These are phyloP conservation scores for Idaea biselata DNA, from an alignment of 2,888 invertebrate genomes.

Conservation along the genomic window DNA sequence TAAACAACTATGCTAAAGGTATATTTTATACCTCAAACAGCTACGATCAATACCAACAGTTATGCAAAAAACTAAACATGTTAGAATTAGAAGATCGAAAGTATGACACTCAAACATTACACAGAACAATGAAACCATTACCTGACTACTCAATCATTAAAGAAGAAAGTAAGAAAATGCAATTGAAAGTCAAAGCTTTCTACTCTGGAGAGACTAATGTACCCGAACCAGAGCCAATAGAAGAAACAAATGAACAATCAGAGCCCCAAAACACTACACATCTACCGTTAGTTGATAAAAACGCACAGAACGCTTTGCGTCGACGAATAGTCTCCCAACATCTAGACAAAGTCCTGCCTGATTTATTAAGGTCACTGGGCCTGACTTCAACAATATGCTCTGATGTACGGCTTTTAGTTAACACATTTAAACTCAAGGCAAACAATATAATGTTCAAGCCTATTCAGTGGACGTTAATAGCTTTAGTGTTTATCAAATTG, in stretches of 20 bases:
- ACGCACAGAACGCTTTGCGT: slow-evolving; percentile 84
- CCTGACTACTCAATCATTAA: slow-evolving; percentile 83
- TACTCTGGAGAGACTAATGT: slow-evolving; percentile 77
- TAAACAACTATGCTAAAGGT: slow-evolving; percentile 67
- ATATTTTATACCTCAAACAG: slow-evolving; percentile 62
- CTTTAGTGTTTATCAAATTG: slow-evolving; percentile 85
- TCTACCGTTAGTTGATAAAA: slow-evolving; percentile 84
- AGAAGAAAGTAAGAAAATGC: slow-evolving; percentile 82
- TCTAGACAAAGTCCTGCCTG: slow-evolving; percentile 83
- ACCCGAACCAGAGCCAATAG: slow-evolving; percentile 45
- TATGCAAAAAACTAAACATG: slow-evolving; percentile 83
- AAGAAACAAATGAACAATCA: slow-evolving; percentile 33
- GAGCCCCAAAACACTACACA: slow-evolving; percentile 61
- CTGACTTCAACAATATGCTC: slow-evolving; percentile 58
- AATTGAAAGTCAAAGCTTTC: slow-evolving; percentile 84
- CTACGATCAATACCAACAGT: slow-evolving; percentile 78
- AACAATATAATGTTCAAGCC: slow-evolving; percentile 87
- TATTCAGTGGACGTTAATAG: slow-evolving; percentile 85
- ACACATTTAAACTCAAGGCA: slow-evolving; percentile 84
- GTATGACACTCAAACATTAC: slow-evolving; percentile 64
- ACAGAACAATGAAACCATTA: slow-evolving; percentile 76
- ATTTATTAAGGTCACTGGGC: slow-evolving; percentile 76
- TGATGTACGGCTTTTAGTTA: slow-evolving; percentile 77
- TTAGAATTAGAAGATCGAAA: slow-evolving; percentile 83
- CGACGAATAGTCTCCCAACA: slow-evolving; percentile 85